Evolutionary conservation across 53 echinoderm and acorn worm genomes (phyloP).

Genomic region (Paracentrotus lividus): DNA sequence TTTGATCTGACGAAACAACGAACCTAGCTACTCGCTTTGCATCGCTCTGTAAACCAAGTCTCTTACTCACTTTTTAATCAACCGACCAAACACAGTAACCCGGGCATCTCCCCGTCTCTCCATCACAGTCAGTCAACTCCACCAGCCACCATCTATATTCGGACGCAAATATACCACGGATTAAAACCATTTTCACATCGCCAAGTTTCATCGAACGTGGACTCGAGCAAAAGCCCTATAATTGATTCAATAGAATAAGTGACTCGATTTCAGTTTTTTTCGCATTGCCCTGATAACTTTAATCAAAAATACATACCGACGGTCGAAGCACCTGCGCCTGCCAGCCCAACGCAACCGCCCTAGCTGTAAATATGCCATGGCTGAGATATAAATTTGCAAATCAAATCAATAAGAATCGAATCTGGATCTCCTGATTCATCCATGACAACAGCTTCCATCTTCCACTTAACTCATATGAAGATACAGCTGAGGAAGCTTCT

Average conservation of each 20-base stretch:
- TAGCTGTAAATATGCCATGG: not conserved
- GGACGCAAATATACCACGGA: constrained; percentile 55
- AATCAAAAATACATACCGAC: not conserved
- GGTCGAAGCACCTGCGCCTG: not conserved
- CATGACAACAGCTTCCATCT: not conserved
- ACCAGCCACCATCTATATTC: not conserved
- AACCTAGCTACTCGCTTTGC: constrained; percentile 10
- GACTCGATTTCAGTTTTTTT: constrained; percentile 45
- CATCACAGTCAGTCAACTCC: not conserved
- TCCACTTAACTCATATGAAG: not conserved
- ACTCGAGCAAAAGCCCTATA: constrained; percentile 7
- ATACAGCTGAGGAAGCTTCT: not conserved
- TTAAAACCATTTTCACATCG: constrained; percentile 54
- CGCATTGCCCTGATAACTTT: constrained; percentile 6
- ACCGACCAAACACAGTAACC: constrained; percentile 45
- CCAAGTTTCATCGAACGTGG: constrained; percentile 3
- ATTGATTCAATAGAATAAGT: constrained; percentile 54
- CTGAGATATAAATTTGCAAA: not conserved
- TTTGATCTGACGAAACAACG: constrained; percentile 26
- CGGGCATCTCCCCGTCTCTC: not conserved
- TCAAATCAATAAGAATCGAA: not conserved
- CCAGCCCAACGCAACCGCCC: not conserved
- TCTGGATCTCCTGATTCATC: not conserved
- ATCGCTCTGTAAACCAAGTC: not conserved
- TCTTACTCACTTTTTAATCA: constrained; percentile 43